Base-by-base conservation (phyloP, 2,888 invertebrate species). In the Eudasyphora cyanicolor region DNA sequence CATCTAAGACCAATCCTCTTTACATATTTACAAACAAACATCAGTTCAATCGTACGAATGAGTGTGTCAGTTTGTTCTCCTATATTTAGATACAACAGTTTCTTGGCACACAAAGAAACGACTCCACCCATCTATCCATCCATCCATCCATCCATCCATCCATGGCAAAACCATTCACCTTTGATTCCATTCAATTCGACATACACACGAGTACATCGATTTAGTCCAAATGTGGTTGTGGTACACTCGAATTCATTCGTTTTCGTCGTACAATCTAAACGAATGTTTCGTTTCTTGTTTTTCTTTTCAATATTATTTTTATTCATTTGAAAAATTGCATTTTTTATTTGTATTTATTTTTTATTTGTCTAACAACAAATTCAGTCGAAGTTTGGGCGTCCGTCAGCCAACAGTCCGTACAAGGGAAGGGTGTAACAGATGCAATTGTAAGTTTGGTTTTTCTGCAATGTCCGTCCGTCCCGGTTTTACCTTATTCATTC, bases 61-160 rank as follows among this genome's bases (percentile, higher is more conserved):
- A n/a, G n/a, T n/a, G n/a, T n/a, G n/a, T n/a, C n/a, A n/a, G n/a
- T n/a, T n/a, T n/a, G n/a, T n/a, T n/a, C n/a, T n/a, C n/a, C n/a
- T n/a, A n/a, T n/a, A n/a, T n/a, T n/a, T n/a, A 38, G 38, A 10
- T 38, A 10, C 6, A 10, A 10, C 10, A 45, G 6, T 45, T 45
- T 14, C n/a, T 7, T 29, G 14, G 29, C 60, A 29, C 32, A 70
- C 7, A 32, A 70, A 51, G 32, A 57, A 64, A 80, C 70, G n/a
- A 35, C 75, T 77, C 74, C 83, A 80, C 80, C 83, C 51, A 45
- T 67, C n/a, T n/a, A n/a, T n/a, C n/a, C n/a, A n/a, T n/a, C n/a
- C n/a, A n/a, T n/a, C 74, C n/a, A n/a, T n/a, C n/a, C n/a, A n/a
- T n/a, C n/a, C n/a, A n/a, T n/a, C n/a, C 83, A 77, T 74, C 80